Conservation (phyloP, 1,140 invertebrate species). For the Pantala flavescens region DNA sequence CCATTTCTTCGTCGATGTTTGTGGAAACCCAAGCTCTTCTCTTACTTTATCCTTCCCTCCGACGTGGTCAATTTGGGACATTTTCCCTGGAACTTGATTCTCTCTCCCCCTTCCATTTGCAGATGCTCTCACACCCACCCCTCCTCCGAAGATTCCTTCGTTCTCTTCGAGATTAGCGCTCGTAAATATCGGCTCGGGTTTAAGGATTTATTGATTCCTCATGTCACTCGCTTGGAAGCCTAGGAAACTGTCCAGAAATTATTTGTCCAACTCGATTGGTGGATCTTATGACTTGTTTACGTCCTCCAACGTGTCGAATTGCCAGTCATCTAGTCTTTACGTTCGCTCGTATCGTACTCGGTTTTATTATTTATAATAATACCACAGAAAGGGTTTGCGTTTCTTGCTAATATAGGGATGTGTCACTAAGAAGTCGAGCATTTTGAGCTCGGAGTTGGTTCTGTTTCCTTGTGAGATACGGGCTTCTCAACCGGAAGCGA, state of each 20-base stretch:
- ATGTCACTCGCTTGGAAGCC: neutral
- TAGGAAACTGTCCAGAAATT: neutral
- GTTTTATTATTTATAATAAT: too few species aligned
- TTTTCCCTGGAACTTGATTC: neutral
- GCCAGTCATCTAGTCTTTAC: too few species aligned
- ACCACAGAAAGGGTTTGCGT: too few species aligned
- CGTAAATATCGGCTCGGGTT: conserved; percentile 4
- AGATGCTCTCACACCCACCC: neutral
- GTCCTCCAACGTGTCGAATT: neutral
- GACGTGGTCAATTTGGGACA: neutral
- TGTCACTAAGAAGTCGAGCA: too few species aligned
- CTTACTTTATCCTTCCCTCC: neutral
- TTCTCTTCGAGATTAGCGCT: neutral
- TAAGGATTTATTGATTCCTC: conserved; percentile 6
- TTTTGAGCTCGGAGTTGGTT: too few species aligned
- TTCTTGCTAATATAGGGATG: too few species aligned
- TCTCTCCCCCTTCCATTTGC: too few species aligned
- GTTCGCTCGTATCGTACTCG: too few species aligned
- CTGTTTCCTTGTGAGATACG: too few species aligned
- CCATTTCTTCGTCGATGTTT: neutral
- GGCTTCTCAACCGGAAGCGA: too few species aligned
- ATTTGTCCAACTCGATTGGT: neutral
- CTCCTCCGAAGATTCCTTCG: neutral
- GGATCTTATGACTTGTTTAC: neutral
- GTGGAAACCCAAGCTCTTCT: neutral